Conservation (phyloP, 1,140 invertebrate genomes). For the Drosophila nigromelanica region DNA sequence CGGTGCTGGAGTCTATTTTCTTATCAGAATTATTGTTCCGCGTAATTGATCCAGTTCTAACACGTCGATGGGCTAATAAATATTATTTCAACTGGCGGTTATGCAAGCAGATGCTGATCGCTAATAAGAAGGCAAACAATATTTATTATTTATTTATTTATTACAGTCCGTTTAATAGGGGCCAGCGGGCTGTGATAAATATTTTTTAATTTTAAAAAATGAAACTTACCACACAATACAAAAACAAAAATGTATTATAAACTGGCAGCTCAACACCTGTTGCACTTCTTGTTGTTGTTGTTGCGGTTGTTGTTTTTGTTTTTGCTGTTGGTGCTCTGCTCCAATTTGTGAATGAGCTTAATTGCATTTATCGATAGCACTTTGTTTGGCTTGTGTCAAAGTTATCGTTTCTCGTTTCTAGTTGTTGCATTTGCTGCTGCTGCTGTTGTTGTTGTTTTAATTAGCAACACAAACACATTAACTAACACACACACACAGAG, state of each 20-base stretch:
- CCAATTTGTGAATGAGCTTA: conserved; percentile 62
- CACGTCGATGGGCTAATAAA: conserved; percentile 48
- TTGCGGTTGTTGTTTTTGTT: conserved; percentile 21
- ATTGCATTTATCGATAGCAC: conserved; percentile 73
- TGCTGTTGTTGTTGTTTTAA: conserved; percentile 55
- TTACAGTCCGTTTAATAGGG: not conserved
- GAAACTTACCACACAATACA: conserved; percentile 63
- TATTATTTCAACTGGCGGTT: conserved; percentile 55
- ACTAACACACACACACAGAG: conserved; percentile 60
- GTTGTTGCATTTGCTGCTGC: conserved; percentile 30
- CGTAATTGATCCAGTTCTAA: conserved; percentile 73
- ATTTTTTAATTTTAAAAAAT: conserved; percentile 9
- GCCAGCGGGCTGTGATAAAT: conserved; percentile 4
- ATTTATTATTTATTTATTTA: conserved; percentile 23
- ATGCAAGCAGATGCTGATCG: conserved; percentile 58
- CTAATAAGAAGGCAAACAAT: conserved; percentile 64
- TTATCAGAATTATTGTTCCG: conserved; percentile 63
- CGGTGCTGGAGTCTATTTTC: conserved; percentile 1
- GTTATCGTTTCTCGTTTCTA: conserved; percentile 66
- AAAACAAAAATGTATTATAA: conserved; percentile 28
- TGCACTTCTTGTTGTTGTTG: conserved; percentile 24
- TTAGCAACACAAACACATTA: conserved; percentile 80
- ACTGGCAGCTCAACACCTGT: conserved; percentile 47
- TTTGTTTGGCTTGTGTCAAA: conserved; percentile 67
- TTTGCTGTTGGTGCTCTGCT: conserved; percentile 25